phyloP scores from a whole-genome alignment of 1,140 invertebrate genomes.

The Drosophila truncata region DNA sequence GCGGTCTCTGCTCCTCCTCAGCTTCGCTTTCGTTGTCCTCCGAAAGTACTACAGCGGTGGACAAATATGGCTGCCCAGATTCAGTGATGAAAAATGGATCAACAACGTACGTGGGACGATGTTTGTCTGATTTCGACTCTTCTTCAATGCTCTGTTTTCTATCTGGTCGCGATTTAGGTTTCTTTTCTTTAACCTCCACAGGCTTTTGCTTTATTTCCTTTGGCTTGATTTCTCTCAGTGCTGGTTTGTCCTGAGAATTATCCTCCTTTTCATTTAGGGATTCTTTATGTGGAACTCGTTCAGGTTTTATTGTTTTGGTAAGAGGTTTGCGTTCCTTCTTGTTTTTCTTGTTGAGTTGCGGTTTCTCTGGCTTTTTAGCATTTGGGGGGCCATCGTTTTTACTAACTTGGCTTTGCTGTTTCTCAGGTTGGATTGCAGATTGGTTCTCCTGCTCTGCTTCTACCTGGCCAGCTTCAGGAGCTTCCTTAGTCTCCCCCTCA shows the following conservation, averaged over 20 bases:
- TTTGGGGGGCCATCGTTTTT: background rate
- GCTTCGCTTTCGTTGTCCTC: conserved; percentile 42
- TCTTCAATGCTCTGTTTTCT: conserved; percentile 15
- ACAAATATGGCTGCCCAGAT: conserved; percentile 87
- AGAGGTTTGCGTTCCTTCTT: background rate
- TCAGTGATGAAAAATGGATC: conserved; percentile 88
- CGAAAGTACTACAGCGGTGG: conserved; percentile 85
- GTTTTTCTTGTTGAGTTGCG: background rate
- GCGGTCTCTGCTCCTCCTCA: conserved; percentile 29
- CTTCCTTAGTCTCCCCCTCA: background rate
- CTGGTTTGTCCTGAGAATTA: background rate
- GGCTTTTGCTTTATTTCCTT: conserved; percentile 11
- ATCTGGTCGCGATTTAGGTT: conserved; percentile 4
- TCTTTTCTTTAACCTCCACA: background rate
- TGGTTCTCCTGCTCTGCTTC: background rate
- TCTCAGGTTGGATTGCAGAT: background rate
- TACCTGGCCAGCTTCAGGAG: background rate
- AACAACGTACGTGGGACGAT: conserved; percentile 74
- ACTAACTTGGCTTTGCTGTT: background rate
- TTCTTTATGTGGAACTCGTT: background rate
- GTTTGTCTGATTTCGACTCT: conserved; percentile 10
- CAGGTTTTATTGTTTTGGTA: background rate
- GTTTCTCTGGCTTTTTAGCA: background rate
- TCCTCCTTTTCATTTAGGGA: background rate
- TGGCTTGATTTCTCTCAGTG: background rate